Base-by-base conservation (phyloP, 1,140 invertebrate genomes). In the Cotesia typhae region DNA sequence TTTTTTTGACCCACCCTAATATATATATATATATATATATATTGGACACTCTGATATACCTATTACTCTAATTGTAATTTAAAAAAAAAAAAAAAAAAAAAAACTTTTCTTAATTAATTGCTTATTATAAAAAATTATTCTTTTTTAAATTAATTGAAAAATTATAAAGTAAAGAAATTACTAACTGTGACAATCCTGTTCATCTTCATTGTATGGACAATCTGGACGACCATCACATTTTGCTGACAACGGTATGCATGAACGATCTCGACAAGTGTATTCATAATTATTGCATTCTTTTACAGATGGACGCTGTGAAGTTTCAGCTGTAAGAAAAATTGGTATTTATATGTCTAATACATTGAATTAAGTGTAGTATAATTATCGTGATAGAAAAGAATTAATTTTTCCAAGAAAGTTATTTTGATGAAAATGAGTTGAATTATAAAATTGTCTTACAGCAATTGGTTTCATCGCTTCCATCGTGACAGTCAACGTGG, bases 201-300 rank as follows among this genome's bases (percentile, higher is more conserved):
- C 93, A 84, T 97, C 96, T 2, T 92, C 92, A 2, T 88, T 89
- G 84, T 96, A 93, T 0, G 89, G 86, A 85, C 97, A 99, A 79
- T 98, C 94, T 4, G 79, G 41, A 0, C 87, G 85, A 1, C 90
- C 90, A 79, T 98, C 90, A 81, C 96, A 98, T 73, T 95, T 91
- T 38, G 89, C 80, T 1, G 85, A 77, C 0, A 84, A 70, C 0
- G 90, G 86, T 36, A 96, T 88, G 79, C 95, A 97, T 4, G 72
- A 77, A 4, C 87, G 88, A 17, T 87, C 87, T 74, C 90, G 88
- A 20, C 87, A 81, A 64, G 91, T 92, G 37, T 87, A 87, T 73
- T 89, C 92, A 61, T 89, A 82, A 1, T 80, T 76, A 84, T 77
- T 52, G 83, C 86, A 71, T 81, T 70, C 12, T 76, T 35, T 51